Evolutionary conservation across 1,140 invertebrate species (phyloP), one percentile per base, ranked within the genome.

Genomic region (Pomacea maculata): DNA sequence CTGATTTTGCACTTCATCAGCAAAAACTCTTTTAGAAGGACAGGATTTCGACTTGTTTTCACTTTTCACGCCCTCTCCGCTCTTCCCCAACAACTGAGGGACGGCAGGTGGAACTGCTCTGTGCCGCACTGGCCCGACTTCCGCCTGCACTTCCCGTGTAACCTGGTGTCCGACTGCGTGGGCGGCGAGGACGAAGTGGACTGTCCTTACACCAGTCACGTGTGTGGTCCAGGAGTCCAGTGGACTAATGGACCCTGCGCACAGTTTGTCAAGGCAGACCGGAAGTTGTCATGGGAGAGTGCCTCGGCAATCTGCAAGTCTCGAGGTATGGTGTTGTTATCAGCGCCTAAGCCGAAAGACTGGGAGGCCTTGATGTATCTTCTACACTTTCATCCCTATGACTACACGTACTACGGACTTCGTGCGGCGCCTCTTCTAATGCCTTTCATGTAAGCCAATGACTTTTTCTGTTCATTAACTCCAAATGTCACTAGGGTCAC

Each of bases 81-180:
- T 8, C 61, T 15, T 10, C 75, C 55, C 8, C 63, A 67, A 21
- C 61, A 11, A 29, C 63, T 67, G 21, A 1, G 6, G 1, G 63
- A 68, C 63, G 63, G 75, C 64, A 34, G 9, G 29, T 77, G 75
- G 75, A 77, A 77, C 64, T 77, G 75, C 64, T 77, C 75, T 25
- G 75, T 77, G 29, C 75, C 75, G 14, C 45, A 77, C 64, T 77
- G 75, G 75, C 25, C 75, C 14, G 29, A 19, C 63, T 77, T 77
- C 63, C 25, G 19, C 61, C 63, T 45, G 9, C 75, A 77, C 63
- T 45, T 77, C 12, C 75, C 52, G 9, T 77, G 75, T 65, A 67
- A 77, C 64, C 29, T 77, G 34, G 52, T 52, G 63, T 21, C 29
- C 45, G 63, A 77, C 29, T 77, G 75, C 19, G 63, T 52, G 7